Evolutionary conservation across 2,888 invertebrate genomes (phyloP).

Genomic region (Hyppa rectilinea): DNA sequence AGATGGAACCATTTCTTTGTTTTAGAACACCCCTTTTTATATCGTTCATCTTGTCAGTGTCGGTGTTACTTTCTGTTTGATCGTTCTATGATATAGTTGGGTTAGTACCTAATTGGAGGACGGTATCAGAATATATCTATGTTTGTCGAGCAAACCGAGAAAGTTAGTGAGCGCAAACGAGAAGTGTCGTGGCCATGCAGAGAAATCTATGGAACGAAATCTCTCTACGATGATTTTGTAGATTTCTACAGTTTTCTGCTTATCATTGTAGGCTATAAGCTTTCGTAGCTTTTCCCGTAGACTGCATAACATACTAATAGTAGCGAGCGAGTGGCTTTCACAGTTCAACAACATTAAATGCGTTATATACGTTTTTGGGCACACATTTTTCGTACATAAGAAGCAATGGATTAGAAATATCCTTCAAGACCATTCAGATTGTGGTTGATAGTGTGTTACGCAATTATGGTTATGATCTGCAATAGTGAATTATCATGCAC

Average conservation of each 20-base stretch:
- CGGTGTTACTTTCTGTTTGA: constrained; percentile 25
- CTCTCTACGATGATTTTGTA: neutral
- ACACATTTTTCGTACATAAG: too few relatives aligned
- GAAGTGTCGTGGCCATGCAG: constrained; percentile 21
- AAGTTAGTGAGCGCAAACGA: constrained; percentile 41
- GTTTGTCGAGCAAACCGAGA: constrained; percentile 14
- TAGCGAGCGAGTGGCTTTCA: too few relatives aligned
- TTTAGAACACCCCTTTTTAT: constrained; percentile 58
- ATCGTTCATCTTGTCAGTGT: constrained; percentile 30
- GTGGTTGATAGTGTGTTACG: too few relatives aligned
- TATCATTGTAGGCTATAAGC: neutral
- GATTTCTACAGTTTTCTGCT: neutral
- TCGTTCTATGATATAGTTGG: constrained; percentile 19
- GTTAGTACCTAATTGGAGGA: constrained; percentile 26
- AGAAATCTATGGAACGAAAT: constrained; percentile 15
- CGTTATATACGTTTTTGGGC: too few relatives aligned
- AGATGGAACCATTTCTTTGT: constrained; percentile 46
- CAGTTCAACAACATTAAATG: too few relatives aligned
- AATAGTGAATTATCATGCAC: neutral
- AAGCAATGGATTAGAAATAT: too few relatives aligned
- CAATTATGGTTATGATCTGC: too few relatives aligned
- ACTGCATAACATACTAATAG: too few relatives aligned
- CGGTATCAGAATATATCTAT: constrained; percentile 8
- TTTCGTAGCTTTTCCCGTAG: too few relatives aligned
- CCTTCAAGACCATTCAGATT: too few relatives aligned